Conservation (phyloP, 2,888 invertebrate genomes). For the Alsophila aescularia region DNA sequence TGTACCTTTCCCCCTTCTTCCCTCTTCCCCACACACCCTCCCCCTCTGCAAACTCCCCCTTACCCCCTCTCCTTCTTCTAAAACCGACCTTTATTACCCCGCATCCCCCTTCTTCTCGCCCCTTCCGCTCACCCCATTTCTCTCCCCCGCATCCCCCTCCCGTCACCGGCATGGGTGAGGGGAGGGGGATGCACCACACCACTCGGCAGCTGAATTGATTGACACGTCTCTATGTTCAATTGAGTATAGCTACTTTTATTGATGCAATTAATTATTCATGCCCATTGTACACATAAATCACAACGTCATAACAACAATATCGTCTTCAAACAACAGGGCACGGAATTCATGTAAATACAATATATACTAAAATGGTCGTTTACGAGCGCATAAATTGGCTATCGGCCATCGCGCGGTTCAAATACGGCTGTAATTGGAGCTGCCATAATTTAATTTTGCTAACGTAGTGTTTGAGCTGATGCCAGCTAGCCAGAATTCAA, state of each 20-base stretch:
- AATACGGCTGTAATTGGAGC: slow-evolving; percentile 78
- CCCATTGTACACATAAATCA: slow-evolving; percentile 5
- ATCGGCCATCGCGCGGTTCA: slow-evolving; percentile 73
- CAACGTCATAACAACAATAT: slow-evolving; percentile 28
- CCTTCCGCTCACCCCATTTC: too few relatives aligned
- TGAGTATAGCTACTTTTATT: not conserved
- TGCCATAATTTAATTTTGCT: slow-evolving; percentile 79
- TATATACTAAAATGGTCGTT: slow-evolving; percentile 55
- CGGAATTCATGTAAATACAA: slow-evolving; percentile 46
- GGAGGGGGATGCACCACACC: too few relatives aligned
- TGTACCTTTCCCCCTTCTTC: too few relatives aligned
- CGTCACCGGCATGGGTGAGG: too few relatives aligned
- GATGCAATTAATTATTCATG: not conserved
- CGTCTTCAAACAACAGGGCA: slow-evolving; percentile 36
- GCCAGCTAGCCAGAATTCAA: slow-evolving; percentile 73
- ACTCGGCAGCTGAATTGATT: too few relatives aligned
- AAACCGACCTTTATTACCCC: too few relatives aligned
- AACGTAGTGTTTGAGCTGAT: slow-evolving; percentile 79
- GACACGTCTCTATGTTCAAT: too few relatives aligned
- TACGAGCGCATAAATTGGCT: slow-evolving; percentile 66
- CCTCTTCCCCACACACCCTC: too few relatives aligned
- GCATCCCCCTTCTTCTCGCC: too few relatives aligned
- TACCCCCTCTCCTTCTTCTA: too few relatives aligned
- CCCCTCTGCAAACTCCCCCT: too few relatives aligned
- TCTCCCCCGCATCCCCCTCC: too few relatives aligned